Evolutionary conservation across 2,797 vertebrate genomes (phyloP), one percentile per base, ranked within the genome.

Genomic region (Crypturellus tataupa): DNA sequence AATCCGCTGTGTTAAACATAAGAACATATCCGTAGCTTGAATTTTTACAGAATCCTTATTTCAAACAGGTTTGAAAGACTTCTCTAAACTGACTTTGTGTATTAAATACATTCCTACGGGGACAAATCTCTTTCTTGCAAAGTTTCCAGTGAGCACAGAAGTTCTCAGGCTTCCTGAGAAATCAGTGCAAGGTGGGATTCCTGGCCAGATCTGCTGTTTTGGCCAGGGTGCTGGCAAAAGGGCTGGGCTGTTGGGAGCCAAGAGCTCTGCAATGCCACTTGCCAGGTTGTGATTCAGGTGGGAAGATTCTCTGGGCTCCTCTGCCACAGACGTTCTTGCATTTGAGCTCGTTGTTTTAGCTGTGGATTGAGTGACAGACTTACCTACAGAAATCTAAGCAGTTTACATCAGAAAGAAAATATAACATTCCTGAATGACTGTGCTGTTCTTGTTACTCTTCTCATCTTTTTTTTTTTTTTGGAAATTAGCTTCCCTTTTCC

Each of bases 281-380:
- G 23, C 14, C 3, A 9, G 29, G 7, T 3, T 65, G 37, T 62
- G 19, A 11, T 58, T 33, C 29, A 62, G 35, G 12, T 59, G 33
- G 27, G 51, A 90, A 56, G 51, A 69, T 29, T 39, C 46, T 19
- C 40, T 80, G 27, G 44, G 56, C 27, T 93, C 25, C 29, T 7
- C 20, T 31, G 31, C 40, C 85, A 64, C 35, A 87, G 56, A 80
- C 87, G 59, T n/a, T 15, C 59, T 82, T 59, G 20, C 19, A 24
- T 64, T 71, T 2, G 13, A 80, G 24, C 25, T 77, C 0, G 0
- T n/a, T 42, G 51, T 49, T 68, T 68, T 39, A 42, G 33, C 23
- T 68, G 33, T 80, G 62, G 60, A 33, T 37, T 17, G 51, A 56
- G 33, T 56, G 44, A 69, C 44, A 33, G 69, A 37, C 39, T 91